Evolutionary conservation across 2,888 invertebrate species (phyloP).

Genomic region (Scaptomyza flava): DNA sequence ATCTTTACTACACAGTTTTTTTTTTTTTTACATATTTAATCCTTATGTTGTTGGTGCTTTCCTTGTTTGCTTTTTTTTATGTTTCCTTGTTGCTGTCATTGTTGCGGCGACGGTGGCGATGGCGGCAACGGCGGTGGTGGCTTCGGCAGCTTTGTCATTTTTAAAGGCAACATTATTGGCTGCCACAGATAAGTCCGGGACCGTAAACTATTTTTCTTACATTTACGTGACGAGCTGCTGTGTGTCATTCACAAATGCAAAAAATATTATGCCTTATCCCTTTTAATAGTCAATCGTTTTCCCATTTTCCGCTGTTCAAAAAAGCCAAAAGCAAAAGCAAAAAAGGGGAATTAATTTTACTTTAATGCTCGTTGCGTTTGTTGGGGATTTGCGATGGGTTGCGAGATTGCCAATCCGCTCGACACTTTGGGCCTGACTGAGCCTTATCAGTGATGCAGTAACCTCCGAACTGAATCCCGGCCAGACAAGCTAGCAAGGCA

Average conservation of each 20-base stretch:
- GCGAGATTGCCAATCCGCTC: conserved; percentile 61
- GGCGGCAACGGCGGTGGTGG: conserved; percentile 15
- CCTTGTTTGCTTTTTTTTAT: conserved; percentile 28
- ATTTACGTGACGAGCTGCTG: conserved; percentile 65
- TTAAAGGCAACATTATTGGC: conserved; percentile 73
- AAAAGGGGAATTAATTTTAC: conserved; percentile 72
- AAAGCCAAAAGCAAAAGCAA: conserved; percentile 16
- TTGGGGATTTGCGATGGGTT: conserved; percentile 70
- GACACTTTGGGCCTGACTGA: conserved; percentile 41
- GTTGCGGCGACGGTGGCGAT: conserved; percentile 20
- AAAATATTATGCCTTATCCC: conserved; percentile 79
- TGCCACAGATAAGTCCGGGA: conserved; percentile 60
- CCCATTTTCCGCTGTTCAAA: conserved; percentile 57
- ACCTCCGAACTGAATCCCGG: conserved; percentile 4
- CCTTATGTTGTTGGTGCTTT: conserved; percentile 38
- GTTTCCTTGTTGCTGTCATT: conserved; percentile 40
- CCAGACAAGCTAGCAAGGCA: background rate
- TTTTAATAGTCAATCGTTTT: conserved; percentile 81
- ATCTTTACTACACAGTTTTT: conserved; percentile 40
- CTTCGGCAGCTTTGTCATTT: conserved; percentile 58
- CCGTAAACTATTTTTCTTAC: conserved; percentile 77
- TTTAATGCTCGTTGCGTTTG: conserved; percentile 74
- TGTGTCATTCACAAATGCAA: conserved; percentile 62
- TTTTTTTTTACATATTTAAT: conserved; percentile 46
- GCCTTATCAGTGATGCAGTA: conserved; percentile 67